These are phyloP conservation scores for Nothocercus nigrocapillus DNA, from an alignment of 2,113 vertebrate genomes.

Conservation along the genomic window DNA sequence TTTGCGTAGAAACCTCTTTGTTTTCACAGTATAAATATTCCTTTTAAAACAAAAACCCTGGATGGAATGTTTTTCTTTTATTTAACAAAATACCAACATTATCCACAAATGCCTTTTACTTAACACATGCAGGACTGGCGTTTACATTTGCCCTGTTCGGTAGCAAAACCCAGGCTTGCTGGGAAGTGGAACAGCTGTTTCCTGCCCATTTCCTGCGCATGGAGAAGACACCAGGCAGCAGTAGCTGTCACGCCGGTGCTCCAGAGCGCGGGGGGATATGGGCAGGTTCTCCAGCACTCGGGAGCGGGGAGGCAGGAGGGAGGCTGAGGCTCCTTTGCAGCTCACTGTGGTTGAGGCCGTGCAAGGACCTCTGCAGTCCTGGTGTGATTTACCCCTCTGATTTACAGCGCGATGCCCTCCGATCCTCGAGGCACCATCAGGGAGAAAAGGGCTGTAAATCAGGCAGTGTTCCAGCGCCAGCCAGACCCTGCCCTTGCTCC, in stretches of 20 bases:
- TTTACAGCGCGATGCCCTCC: neutral
- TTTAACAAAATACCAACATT: neutral
- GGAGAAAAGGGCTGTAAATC: neutral
- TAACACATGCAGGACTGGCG: neutral
- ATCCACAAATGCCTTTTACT: neutral
- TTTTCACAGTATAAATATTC: constrained; percentile 27
- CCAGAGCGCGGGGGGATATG: neutral
- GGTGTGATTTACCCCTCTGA: neutral
- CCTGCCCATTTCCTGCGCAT: neutral
- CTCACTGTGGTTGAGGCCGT: accelerated
- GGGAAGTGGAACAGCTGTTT: neutral
- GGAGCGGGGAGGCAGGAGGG: neutral
- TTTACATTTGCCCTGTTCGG: neutral
- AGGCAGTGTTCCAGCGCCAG: neutral
- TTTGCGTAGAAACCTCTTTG: constrained; percentile 30
- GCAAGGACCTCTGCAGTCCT: neutral
- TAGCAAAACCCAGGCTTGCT: neutral
- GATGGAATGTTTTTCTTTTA: neutral
- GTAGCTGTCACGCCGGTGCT: neutral
- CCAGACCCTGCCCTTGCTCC: too few relatives aligned
- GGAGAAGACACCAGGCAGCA: accelerated
- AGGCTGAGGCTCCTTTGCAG: neutral
- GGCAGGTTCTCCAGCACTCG: accelerated
- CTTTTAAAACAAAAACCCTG: neutral
- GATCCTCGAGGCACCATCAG: neutral